phyloP scores from a whole-genome alignment of 2,797 vertebrate genomes.

The Malurus leucopterus region DNA sequence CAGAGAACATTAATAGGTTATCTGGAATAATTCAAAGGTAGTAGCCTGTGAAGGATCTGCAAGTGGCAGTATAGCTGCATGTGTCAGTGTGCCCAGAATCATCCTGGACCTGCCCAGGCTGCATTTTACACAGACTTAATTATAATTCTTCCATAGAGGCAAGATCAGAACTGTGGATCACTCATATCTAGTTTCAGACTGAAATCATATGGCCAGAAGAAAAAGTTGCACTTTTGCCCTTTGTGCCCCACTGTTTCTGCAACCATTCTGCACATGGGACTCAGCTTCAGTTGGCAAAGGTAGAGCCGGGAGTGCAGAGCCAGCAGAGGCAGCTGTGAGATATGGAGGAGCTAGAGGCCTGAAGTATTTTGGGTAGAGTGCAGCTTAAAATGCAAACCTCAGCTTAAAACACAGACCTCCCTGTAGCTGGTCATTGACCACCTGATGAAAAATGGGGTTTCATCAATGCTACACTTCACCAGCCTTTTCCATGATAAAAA shows the following conservation, averaged over 20 bases:
- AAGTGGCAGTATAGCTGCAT: background rate
- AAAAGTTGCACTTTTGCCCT: background rate
- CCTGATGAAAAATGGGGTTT: background rate
- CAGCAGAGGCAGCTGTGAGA: background rate
- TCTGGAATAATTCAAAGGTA: background rate
- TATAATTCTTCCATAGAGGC: background rate
- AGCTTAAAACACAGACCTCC: background rate
- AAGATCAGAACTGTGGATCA: background rate
- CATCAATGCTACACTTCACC: background rate
- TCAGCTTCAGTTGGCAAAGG: background rate
- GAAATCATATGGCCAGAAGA: background rate
- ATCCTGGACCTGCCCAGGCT: background rate
- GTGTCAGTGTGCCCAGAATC: background rate
- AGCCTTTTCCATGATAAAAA: background rate
- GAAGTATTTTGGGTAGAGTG: background rate
- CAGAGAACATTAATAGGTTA: background rate
- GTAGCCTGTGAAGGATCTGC: background rate
- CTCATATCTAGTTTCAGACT: background rate
- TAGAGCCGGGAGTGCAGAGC: background rate
- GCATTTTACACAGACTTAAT: background rate
- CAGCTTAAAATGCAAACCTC: background rate
- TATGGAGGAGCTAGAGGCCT: background rate
- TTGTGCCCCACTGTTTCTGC: background rate
- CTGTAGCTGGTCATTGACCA: background rate
- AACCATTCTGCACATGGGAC: fast-evolving